Evolutionary conservation across 2,888 invertebrate species (phyloP), one percentile per base, ranked within the genome.

Genomic region (Protodeltote pygarga): DNA sequence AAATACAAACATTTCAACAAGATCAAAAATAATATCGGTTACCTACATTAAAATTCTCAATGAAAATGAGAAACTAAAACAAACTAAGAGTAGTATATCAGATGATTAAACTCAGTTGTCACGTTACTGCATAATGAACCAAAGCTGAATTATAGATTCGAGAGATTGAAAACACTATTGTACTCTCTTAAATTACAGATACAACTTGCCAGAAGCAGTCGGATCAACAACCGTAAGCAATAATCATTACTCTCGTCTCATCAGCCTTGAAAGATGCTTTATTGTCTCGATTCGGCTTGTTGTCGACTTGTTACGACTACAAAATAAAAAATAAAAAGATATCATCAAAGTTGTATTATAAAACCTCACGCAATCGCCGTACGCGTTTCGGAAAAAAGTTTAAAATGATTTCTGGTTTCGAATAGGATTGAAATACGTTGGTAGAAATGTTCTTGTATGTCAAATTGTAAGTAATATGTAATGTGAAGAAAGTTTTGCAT

Each of bases 271-370:
- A 82, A 85, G 77, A 89, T 83, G 83, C 73, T 85, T 88, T 87
- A 89, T 89, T 89, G 89, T 90, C 86, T 87, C 79, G 85, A 79
- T 82, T 81, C 86, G 82, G 83, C 86, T 89, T 81, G 85, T 89
- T 87, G 89, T 89, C 83, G 86, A 89, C 89, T 89, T 87, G 87
- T 89, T 89, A 89, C 77, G 77, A 64, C 69, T 72, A 73, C 69
- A 70, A 70, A 82, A 81, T 71, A 82, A 81, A 83, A 78, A 83
- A 78, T 76, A 85, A 85, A 87, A 85, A 81, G 75, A 79, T 78
- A 81, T 79, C 85, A 85, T 86, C 85, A 83, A 85, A 85, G 77
- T 83, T 73, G 80, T 86, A 84, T 87, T 88, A 85, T 76, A 78
- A 79, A 87, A 83, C 78, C 75, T 81, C 87, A 89, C 83, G 85